Evolutionary conservation across 1,140 invertebrate species (phyloP).

Genomic region (Nasonia giraulti): DNA sequence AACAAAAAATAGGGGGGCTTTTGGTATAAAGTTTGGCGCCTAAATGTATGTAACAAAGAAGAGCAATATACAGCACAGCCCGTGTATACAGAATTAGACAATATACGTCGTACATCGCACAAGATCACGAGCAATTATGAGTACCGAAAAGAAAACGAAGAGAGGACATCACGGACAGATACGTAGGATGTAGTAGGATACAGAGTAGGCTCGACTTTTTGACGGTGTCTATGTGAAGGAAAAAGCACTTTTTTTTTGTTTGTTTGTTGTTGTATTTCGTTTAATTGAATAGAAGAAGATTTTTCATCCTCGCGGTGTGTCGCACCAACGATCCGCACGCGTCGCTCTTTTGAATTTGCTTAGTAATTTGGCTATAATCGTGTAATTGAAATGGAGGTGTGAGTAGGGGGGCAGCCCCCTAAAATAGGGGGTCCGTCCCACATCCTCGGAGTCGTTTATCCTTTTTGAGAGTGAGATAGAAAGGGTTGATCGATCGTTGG

Average conservation of each 20-base stretch:
- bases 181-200: no score
- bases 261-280: not conserved
- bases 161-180: no score
- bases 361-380: not conserved
- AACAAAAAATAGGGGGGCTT: not conserved
- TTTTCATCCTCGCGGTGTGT: not conserved
- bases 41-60: not conserved
- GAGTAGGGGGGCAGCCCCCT: no score
- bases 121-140: no score
- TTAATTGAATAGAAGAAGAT: not conserved
- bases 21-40: not conserved
- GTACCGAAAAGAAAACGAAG: no score
- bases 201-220: no score
- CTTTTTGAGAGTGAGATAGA: not conserved
- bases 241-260: slow-evolving; percentile 1
- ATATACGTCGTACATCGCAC: no score
- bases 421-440: no score
- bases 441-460: slow-evolving; percentile 2
- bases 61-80: no score
- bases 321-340: not conserved
- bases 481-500: not conserved
- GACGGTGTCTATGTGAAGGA: not conserved
- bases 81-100: no score
- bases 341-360: not conserved
- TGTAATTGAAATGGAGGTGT: no score